Percentiles rank a stretch among this genome's conserved stretches.
These are phyloP conservation scores for Bombus confusus DNA, from an alignment of 1,140 invertebrate species.

Conservation along the genomic window DNA sequence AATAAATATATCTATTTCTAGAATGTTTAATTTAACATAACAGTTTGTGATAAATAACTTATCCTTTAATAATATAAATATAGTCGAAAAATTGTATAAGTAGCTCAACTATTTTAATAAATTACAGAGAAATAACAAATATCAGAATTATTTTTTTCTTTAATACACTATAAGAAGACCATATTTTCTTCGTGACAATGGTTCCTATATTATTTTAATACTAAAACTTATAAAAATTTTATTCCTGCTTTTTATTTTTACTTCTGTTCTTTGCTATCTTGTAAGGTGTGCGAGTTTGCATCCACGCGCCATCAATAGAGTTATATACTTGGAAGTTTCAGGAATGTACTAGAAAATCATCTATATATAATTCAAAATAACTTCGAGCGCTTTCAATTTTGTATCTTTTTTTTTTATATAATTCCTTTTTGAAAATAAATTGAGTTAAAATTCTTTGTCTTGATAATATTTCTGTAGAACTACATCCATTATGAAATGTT, in stretches of 20 bases:
- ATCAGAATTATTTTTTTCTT: neutral
- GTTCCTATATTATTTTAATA: neutral
- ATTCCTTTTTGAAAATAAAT: neutral
- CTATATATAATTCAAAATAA: slow-evolving; percentile 27
- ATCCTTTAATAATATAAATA: neutral
- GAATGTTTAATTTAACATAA: neutral
- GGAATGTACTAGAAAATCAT: slow-evolving; percentile 18
- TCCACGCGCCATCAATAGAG: neutral
- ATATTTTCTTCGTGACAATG: neutral
- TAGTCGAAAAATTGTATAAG: too few species aligned
- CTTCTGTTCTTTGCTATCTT: too few species aligned
- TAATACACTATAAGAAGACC: neutral
- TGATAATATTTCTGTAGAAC: neutral
- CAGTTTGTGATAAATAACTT: neutral
- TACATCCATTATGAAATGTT: neutral
- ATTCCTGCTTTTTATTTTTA: neutral
- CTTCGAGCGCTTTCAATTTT: neutral
- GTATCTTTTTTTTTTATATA: neutral
- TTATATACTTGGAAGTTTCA: neutral
- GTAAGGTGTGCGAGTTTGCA: neutral
- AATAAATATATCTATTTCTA: neutral
- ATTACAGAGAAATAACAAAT: neutral
- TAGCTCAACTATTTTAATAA: neutral
- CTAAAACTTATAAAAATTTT: neutral
- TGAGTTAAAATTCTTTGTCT: neutral